Conservation (phyloP, 2,113 vertebrate species). For the Alethe castanea region DNA sequence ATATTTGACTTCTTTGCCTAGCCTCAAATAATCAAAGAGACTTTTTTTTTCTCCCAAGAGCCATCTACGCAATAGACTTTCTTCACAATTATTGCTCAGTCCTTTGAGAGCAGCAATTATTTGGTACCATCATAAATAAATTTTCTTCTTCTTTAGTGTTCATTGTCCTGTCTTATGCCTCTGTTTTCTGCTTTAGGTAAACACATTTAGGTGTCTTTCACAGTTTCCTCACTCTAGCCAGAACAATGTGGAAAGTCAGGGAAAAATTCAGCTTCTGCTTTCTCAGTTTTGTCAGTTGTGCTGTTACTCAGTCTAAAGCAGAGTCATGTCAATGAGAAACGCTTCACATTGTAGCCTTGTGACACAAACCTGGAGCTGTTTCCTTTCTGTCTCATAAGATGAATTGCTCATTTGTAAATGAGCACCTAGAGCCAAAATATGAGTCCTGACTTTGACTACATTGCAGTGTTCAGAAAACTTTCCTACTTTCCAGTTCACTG, state of each 20-base stretch:
- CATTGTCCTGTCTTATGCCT: neutral
- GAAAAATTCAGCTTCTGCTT: neutral
- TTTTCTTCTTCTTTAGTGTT: neutral
- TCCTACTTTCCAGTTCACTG: neutral
- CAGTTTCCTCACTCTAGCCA: neutral
- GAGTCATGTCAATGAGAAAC: neutral
- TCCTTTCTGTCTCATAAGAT: constrained; percentile 32
- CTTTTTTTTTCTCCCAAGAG: neutral
- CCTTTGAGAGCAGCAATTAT: neutral
- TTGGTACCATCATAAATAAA: neutral
- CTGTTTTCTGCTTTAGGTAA: neutral
- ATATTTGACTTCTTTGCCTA: neutral
- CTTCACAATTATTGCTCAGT: neutral
- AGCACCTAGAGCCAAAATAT: constrained; percentile 40
- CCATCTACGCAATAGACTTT: neutral
- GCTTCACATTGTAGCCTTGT: neutral
- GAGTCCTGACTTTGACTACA: constrained; percentile 18
- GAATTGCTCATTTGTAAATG: constrained; percentile 59
- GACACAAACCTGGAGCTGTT: constrained; percentile 38
- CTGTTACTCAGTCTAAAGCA: neutral
- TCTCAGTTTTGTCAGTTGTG: neutral
- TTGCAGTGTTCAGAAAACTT: neutral
- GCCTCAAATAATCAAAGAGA: neutral
- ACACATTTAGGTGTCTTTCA: neutral
- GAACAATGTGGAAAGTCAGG: neutral